Base-by-base conservation (phyloP, 30 jellyfish, hydroid and myxozoan genomes). In the Chrysaora quinquecirrha region DNA sequence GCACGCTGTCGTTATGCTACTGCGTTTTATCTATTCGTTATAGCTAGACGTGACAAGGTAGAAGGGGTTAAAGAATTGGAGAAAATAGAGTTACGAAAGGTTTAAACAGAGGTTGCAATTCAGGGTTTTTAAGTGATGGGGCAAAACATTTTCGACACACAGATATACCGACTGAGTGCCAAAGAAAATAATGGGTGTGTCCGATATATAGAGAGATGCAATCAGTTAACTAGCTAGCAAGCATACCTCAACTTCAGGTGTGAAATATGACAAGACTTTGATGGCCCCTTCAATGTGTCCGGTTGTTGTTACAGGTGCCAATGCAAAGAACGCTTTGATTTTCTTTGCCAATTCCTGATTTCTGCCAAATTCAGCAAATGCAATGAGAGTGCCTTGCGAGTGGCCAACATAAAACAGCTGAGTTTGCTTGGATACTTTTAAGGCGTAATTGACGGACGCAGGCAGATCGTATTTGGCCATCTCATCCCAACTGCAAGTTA, bases 391-490 rank as follows among this genome's bases (percentile, higher is more conserved):
- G 75, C 98, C 98, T 74, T 95, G 99, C 0, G 99, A 95, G 75
- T 95, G 99, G 0, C 99, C 99, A 19, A 89, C 94, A 43, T 95
- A 95, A 48, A 76, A 82, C 30, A 95, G 25, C 73, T 89, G 89
- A 50, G 63, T 49, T 64, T 84, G 93, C 30, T 75, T 74, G 3
- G 96, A 52, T 4, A 60, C 88, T 11, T 66, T 32, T 0, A 95
- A 64, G 2, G 88, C 96, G 78, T 95, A 95, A 38, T 95, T 68
- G 21, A 95, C 75, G 12, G 91, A 38, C 30, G 98, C 97, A 11
- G 99, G 99, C 18, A 95, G 79, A 68, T 95, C 99, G 50, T 89
- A 95, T 81, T 89, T 85, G 66, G 99, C 99, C 98, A 95, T 89
- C 60, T 95, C 99, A 38, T 95, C 99, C 90, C 93, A 95, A 46